Evolutionary conservation across 2,888 invertebrate species (phyloP), one percentile per base, ranked within the genome.

Genomic region (Busseola fusca): DNA sequence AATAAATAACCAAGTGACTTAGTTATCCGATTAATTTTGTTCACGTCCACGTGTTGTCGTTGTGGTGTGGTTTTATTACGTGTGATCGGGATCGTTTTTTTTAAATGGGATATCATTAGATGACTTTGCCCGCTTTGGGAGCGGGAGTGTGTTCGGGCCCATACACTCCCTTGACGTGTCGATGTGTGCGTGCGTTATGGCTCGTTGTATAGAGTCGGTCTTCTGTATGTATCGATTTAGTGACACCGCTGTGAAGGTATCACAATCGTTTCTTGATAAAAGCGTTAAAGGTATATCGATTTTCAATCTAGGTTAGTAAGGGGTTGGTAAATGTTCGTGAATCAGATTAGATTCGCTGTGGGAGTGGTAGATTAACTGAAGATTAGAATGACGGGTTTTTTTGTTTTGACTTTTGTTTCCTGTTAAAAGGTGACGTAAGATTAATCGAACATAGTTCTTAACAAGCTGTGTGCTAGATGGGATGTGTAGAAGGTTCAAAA

Each of bases 261-360:
- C 50, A 66, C 42, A 78, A 68, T 50, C 60, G 59, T 62, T 75
- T 72, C 58, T 69, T 48, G 50, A 64, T 63, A 65, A 57, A 63
- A 57, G 25, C 66, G 34, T 65, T 76, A 81, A 74, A 74, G 50
- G 54, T 67, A 58, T 66, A 81, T 78, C 34, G 70, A 66, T 71
- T 74, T 74, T 78, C 72, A 70, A 76, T 78, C 76, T 72, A 66
- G 66, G 62, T 66, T 37, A 64, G 64, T 37, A 30, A 27, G 56
- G 72, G 76, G 60, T 59, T 62, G 58, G 66, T 62, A 52, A 72
- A 77, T 65, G 72, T 40, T 62, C 72, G n/a, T 57, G 25, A n/a
- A 56, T 30, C 42, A 59, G 74, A 76, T 75, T 64, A 76, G 52
- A 45, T 16, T 48, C 48, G 45, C 18, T 48, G 21, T n/a, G 58